phyloP scores from a whole-genome alignment of 2,797 vertebrate species.

The Eutrigla gurnardus region DNA sequence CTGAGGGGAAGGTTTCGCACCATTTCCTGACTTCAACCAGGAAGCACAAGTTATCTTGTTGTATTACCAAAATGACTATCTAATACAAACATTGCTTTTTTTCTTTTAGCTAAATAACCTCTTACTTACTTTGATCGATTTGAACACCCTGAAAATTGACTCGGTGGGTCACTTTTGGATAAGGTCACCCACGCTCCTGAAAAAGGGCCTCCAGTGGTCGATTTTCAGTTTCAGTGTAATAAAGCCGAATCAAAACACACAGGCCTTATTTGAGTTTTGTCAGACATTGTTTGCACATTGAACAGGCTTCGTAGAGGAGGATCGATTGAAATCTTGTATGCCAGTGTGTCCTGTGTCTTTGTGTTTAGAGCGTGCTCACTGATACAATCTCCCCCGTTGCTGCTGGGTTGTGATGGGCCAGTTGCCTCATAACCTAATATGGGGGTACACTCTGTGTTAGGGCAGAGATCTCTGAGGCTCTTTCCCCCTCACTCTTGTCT shows the following conservation, averaged over 20 bases:
- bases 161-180: neutral
- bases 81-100: conserved; percentile 11
- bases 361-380: conserved; percentile 64
- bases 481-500: conserved; percentile 1
- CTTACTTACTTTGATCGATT: conserved; percentile 6
- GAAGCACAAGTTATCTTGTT: neutral
- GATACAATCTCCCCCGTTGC: conserved; percentile 77
- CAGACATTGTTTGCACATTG: conserved; percentile 50
- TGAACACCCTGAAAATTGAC: neutral
- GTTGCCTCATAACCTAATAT: conserved; percentile 83
- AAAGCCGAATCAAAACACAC: conserved; percentile 45
- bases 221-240: conserved; percentile 23
- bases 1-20: neutral
- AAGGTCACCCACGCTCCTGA: neutral
- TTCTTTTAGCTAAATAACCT: neutral
- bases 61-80: neutral
- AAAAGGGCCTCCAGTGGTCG: neutral
- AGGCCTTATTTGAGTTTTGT: conserved; percentile 44
- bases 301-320: conserved; percentile 43
- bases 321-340: conserved; percentile 66
- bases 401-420: conserved; percentile 40
- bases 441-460: conserved; percentile 74
- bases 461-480: conserved; percentile 37
- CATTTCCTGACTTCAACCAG: conserved; percentile 20
- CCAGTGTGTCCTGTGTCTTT: conserved; percentile 39